These are phyloP conservation scores for Tanypteryx hageni DNA, from an alignment of 2,888 invertebrate genomes.

Conservation along the genomic window DNA sequence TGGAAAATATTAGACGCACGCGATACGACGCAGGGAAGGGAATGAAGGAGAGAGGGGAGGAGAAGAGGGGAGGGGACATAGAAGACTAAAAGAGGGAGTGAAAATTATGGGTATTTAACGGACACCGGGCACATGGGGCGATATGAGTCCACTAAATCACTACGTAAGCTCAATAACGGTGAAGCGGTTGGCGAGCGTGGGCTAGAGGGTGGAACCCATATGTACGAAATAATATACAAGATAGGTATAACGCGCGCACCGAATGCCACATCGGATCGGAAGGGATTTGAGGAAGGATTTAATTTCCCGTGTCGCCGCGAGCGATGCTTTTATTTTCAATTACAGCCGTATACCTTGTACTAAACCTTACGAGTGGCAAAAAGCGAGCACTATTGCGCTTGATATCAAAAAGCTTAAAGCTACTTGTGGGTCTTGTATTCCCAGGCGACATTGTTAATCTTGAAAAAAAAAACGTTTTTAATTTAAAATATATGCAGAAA, in stretches of 20 bases:
- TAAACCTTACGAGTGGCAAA: not conserved
- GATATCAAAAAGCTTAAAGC: too few species aligned
- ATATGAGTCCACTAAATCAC: slow-evolving; percentile 50
- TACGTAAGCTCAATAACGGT: not conserved
- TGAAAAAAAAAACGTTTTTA: too few species aligned
- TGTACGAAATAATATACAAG: not conserved
- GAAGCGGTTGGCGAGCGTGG: not conserved
- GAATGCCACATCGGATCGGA: not conserved
- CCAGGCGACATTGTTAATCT: too few species aligned
- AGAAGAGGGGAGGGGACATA: not conserved
- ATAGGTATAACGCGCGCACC: not conserved
- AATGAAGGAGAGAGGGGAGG: not conserved
- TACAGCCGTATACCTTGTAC: not conserved
- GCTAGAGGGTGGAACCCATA: not conserved
- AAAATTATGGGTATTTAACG: slow-evolving; percentile 32
- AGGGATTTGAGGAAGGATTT: not conserved
- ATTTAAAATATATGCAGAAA: too few species aligned
- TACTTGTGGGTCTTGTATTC: too few species aligned
- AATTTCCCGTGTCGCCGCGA: not conserved
- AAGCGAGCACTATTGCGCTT: too few species aligned
- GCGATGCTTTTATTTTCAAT: not conserved
- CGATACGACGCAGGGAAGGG: not conserved
- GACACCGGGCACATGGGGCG: not conserved
- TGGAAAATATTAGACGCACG: not conserved
- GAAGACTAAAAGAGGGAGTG: not conserved